These are phyloP conservation scores for Diprion similis DNA, from an alignment of 1,140 invertebrate species.

Conservation along the genomic window DNA sequence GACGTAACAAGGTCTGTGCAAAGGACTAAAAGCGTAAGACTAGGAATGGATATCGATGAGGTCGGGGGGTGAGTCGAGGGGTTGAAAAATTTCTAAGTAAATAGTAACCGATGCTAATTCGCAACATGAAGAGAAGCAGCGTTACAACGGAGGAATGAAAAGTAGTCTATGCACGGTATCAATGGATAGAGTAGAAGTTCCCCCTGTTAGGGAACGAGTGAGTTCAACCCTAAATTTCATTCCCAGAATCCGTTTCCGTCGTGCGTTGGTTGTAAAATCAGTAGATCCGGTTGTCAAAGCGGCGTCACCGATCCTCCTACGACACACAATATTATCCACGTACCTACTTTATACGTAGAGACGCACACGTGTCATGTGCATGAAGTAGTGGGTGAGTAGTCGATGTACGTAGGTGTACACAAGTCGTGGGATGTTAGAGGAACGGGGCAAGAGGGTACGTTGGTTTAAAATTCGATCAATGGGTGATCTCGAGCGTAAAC, in stretches of 20 bases:
- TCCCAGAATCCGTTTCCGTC: conserved; percentile 58
- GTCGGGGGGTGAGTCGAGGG: too few relatives aligned
- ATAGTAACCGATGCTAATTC: too few relatives aligned
- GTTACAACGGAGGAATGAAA: too few relatives aligned
- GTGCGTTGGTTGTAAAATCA: conserved; percentile 61
- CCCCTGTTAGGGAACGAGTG: background rate
- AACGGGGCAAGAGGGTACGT: conserved; percentile 38
- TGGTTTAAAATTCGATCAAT: conserved; percentile 63
- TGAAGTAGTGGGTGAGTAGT: background rate
- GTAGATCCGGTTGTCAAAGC: conserved; percentile 62
- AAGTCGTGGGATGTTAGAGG: background rate
- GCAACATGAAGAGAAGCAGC: too few relatives aligned
- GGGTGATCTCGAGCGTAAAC: conserved; percentile 60
- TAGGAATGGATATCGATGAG: too few relatives aligned
- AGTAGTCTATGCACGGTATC: too few relatives aligned
- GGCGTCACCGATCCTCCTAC: conserved; percentile 42
- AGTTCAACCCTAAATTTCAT: conserved; percentile 52
- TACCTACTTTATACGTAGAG: too few relatives aligned
- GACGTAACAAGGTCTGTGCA: too few relatives aligned
- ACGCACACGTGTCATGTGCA: too few relatives aligned
- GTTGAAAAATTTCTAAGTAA: too few relatives aligned
- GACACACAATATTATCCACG: background rate
- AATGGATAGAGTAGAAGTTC: background rate
- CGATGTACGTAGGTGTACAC: background rate
- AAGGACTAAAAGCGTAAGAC: too few relatives aligned